These are phyloP conservation scores for Trididemnum miniatum DNA, from an alignment of 23 tunicate genomes.

Conservation along the genomic window DNA sequence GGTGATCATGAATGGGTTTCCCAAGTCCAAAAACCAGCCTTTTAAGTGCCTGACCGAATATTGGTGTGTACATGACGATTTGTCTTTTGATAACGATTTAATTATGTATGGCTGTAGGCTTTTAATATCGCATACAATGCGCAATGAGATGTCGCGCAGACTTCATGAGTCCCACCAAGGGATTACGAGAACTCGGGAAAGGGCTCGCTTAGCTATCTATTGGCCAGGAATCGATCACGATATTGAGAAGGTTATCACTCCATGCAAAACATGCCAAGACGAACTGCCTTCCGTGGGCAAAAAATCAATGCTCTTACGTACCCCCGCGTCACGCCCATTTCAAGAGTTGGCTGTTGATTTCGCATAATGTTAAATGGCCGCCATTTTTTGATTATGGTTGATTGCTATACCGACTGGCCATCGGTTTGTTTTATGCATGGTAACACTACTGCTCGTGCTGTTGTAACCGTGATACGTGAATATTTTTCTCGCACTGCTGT, in stretches of 20 bases:
- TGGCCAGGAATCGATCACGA: slow-evolving; percentile 9
- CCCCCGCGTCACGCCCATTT: not conserved
- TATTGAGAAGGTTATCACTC: not conserved
- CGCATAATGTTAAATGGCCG: slow-evolving; percentile 10
- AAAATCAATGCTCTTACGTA: not conserved
- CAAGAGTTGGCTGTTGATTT: slow-evolving; percentile 17
- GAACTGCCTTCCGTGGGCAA: slow-evolving; percentile 1
- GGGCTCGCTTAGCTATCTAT: slow-evolving; percentile 10
- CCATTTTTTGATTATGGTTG: not conserved
- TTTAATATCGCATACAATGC: not conserved
- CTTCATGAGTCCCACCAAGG: slow-evolving; percentile 11
- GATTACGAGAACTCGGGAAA: not conserved
- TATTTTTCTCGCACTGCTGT: slow-evolving; percentile 25
- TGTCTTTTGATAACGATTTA: not conserved
- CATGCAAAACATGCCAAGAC: slow-evolving; percentile 4
- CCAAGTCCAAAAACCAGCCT: not conserved
- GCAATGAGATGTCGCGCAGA: too few relatives aligned
- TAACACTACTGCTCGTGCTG: not conserved
- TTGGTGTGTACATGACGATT: not conserved
- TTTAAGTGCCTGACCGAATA: not conserved
- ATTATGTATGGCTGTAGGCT: slow-evolving; percentile 13
- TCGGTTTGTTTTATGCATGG: not conserved
- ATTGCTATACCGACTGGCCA: too few relatives aligned
- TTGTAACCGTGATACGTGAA: not conserved
- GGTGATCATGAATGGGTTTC: not conserved